Percentiles rank a stretch among this genome's conserved stretches.
phyloP scores from a whole-genome alignment of 2,797 vertebrate species.

The Nasua narica region DNA sequence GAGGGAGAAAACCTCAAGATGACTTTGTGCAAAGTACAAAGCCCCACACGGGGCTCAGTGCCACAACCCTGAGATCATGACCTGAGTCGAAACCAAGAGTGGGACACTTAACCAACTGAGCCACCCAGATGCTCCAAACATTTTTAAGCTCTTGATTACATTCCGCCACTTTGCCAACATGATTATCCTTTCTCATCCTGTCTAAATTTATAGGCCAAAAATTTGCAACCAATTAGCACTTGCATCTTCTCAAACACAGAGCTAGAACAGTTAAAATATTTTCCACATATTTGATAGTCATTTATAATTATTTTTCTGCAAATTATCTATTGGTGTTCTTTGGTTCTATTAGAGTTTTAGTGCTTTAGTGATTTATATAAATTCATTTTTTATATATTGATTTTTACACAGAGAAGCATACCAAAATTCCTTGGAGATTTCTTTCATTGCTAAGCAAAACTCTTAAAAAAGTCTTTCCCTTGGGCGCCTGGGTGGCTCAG shows the following conservation, averaged over 20 bases:
- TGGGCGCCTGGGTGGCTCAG: too few species aligned
- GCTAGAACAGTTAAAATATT: neutral
- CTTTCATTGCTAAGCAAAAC: constrained; percentile 40
- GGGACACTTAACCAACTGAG: neutral
- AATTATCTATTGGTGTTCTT: neutral
- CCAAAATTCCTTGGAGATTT: constrained; percentile 17
- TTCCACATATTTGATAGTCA: neutral
- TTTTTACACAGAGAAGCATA: constrained; percentile 35
- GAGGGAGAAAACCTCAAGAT: neutral
- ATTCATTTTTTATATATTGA: constrained; percentile 25
- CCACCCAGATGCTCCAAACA: neutral
- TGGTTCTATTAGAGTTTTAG: neutral
- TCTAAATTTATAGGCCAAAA: neutral
- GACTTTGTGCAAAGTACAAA: too few species aligned
- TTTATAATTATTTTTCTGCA: constrained; percentile 23
- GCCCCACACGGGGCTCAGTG: neutral
- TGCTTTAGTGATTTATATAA: neutral
- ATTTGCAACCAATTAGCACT: neutral
- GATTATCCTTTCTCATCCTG: neutral
- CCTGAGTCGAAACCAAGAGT: neutral
- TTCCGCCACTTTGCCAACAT: neutral
- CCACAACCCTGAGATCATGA: neutral
- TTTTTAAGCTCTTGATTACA: neutral
- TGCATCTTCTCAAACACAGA: neutral
- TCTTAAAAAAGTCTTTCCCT: neutral